Conservation (phyloP, 2,888 invertebrate genomes). For the Hypena proboscidalis region DNA sequence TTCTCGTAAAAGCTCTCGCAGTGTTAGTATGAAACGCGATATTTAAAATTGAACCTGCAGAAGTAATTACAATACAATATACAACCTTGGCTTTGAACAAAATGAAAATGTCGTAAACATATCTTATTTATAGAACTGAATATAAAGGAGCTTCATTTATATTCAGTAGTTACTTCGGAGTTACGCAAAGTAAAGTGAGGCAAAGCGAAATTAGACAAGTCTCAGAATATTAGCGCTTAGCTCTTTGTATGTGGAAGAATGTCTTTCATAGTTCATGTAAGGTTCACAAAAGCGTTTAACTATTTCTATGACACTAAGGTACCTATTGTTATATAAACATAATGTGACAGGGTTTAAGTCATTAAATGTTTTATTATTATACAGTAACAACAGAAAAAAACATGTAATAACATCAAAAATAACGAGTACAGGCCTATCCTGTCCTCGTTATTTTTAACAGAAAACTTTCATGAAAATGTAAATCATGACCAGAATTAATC, state of each 20-base stretch:
- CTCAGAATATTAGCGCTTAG: constrained; percentile 49
- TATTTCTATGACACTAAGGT: constrained; percentile 40
- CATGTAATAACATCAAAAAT: too few relatives aligned
- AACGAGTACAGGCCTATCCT: too few relatives aligned
- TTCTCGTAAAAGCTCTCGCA: background rate
- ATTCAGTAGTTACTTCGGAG: constrained; percentile 68
- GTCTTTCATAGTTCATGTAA: constrained; percentile 29
- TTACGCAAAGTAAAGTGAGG: constrained; percentile 62
- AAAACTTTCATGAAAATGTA: background rate
- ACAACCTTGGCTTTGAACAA: constrained; percentile 55
- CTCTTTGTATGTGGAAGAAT: constrained; percentile 38
- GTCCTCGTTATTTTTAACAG: background rate
- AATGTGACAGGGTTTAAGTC: too few relatives aligned
- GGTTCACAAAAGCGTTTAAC: constrained; percentile 46
- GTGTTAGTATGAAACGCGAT: constrained; percentile 17
- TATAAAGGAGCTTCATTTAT: constrained; percentile 73
- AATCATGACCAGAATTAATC: background rate
- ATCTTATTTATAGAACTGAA: constrained; percentile 78
- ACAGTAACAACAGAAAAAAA: too few relatives aligned
- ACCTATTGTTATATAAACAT: too few relatives aligned
- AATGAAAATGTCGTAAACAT: constrained; percentile 71
- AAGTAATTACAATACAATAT: constrained; percentile 52
- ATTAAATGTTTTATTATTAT: too few relatives aligned
- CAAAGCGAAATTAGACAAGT: constrained; percentile 57
- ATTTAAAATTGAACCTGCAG: constrained; percentile 29